Base-by-base conservation (phyloP, 2,797 vertebrate species). In the Sternotherus odoratus region DNA sequence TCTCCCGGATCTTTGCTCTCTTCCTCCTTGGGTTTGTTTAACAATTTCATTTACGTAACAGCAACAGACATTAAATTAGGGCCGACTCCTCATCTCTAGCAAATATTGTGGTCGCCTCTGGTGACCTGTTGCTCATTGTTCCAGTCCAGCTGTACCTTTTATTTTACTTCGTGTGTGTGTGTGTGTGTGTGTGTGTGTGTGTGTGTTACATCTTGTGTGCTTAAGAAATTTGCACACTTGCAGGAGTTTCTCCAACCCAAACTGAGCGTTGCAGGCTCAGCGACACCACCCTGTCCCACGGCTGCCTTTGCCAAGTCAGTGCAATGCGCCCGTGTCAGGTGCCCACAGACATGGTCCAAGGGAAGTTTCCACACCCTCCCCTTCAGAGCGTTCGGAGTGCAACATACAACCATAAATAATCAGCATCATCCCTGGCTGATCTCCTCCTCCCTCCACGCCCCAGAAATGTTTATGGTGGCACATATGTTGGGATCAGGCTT, bases 41-140 rank as follows among this genome's bases (percentile, higher is more conserved):
- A 28, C 13, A 1, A 2, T 33, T 12, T n/a, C n/a, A 17, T n/a
- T 1, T 5, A 12, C 26, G 24, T 43, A 26, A 12, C 1, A 0
- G 12, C 15, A 36, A 63, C 60, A n/a, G 33, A 33, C 30, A 6
- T n/a, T 63, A n/a, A 63, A 63, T n/a, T 63, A n/a, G 60, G 60
- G 16, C 33, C 17, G 4, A 66, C 8, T 66, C 63, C n/a, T 66
- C 63, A 10, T 66, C 5, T 69, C 10, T 6, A 69, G 63, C n/a
- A 69, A 66, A 69, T 69, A 39, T 19, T 69, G 63, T 23, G n/a
- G 63, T 19, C 3, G n/a, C n/a, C 63, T 23, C 63, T 36, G 36
- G 63, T 36, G n/a, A 23, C 23, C 63, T 36, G n/a, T 9, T 39
- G n/a, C n/a, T 39, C n/a, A 23, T 39, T 6, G n/a, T 36, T 33